A percentile compares a stretch with the other conserved stretches of the same genome.
phyloP scores from a whole-genome alignment of 1,140 invertebrate species.

The Argopecten irradians region DNA sequence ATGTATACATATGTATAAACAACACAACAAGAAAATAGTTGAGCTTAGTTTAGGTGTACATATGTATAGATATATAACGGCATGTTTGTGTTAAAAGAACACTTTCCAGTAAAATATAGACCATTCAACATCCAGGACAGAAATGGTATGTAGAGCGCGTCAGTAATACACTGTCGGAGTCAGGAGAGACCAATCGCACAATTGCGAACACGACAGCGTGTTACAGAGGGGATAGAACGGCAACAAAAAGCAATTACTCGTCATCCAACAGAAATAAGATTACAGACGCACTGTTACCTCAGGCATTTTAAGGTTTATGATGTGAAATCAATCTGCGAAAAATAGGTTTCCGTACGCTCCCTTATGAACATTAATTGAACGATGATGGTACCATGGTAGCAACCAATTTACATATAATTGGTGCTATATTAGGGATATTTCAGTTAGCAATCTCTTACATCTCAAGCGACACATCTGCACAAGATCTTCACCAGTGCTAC shows the following conservation, averaged over 20 bases:
- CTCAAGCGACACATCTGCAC: not conserved
- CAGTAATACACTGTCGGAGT: not conserved
- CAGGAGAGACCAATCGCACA: not conserved
- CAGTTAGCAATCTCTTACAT: not conserved
- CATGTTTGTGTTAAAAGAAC: not conserved
- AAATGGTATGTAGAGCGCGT: not conserved
- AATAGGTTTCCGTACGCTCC: not conserved
- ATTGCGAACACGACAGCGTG: not conserved
- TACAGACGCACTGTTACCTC: not conserved
- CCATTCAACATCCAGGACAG: not conserved
- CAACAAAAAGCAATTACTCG: not conserved
- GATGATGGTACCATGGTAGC: not conserved
- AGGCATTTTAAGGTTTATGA: not conserved
- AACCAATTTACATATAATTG: not conserved
- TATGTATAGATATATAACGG: no score
- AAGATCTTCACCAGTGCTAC: not conserved
- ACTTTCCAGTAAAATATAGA: not conserved
- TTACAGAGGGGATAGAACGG: not conserved
- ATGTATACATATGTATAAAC: no score
- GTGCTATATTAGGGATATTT: not conserved
- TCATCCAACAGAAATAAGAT: not conserved
- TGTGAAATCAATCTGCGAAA: not conserved
- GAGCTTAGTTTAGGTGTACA: no score
- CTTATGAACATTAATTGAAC: not conserved
- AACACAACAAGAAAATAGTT: no score